These are phyloP conservation scores for Amyelois transitella DNA, from an alignment of 1,140 invertebrate species.

Conservation along the genomic window DNA sequence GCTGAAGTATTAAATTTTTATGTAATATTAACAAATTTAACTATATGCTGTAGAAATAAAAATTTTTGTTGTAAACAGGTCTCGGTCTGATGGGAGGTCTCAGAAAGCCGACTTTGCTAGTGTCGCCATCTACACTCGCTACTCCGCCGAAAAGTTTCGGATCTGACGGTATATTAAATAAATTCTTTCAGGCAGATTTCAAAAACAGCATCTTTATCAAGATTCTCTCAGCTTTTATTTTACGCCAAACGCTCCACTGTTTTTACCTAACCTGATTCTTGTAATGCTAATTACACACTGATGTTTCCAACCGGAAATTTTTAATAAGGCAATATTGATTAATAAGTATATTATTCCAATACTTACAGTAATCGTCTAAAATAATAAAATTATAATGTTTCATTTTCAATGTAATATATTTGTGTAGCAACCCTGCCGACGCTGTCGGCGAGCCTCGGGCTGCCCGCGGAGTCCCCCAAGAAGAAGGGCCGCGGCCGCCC, in stretches of 20 bases:
- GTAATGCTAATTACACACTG: too few relatives aligned
- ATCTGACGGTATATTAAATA: constrained; percentile 46
- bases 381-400: too few relatives aligned
- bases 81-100: constrained; percentile 49
- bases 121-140: constrained; percentile 34
- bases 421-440: constrained; percentile 54
- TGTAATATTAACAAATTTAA: not conserved
- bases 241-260: too few relatives aligned
- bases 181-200: constrained; percentile 7
- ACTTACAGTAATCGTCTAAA: too few relatives aligned
- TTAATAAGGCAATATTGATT: too few relatives aligned
- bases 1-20: not conserved
- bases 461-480: constrained; percentile 51
- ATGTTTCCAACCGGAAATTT: too few relatives aligned
- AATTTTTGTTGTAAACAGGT: constrained; percentile 22
- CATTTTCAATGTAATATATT: not conserved
- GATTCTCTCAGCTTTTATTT: too few relatives aligned
- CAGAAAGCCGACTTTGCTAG: constrained; percentile 51
- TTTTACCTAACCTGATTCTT: too few relatives aligned
- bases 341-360: too few relatives aligned
- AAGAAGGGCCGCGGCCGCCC: constrained; percentile 63
- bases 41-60: too few relatives aligned
- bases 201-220: too few relatives aligned
- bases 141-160: constrained; percentile 60
- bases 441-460: constrained; percentile 50